phyloP scores from a whole-genome alignment of 2,113 vertebrate species.

The Spermophilus dauricus region DNA sequence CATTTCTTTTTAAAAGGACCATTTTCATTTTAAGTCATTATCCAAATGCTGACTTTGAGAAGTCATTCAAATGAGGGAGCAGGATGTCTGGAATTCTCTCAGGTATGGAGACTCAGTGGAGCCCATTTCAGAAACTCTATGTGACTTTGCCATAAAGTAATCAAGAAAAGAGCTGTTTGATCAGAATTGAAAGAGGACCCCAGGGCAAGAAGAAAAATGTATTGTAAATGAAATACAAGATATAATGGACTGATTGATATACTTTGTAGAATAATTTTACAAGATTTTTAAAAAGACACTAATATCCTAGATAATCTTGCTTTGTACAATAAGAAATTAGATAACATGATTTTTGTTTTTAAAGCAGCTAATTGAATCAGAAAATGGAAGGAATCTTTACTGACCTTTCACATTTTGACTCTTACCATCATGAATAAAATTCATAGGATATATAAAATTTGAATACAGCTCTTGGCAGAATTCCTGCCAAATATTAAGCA shows the following conservation, averaged over 20 bases:
- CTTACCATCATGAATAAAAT: background rate
- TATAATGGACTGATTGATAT: constrained; percentile 9
- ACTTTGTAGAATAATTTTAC: constrained; percentile 53
- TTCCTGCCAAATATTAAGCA: background rate
- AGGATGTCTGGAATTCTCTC: constrained; percentile 41
- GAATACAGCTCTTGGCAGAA: background rate
- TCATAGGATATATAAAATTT: background rate
- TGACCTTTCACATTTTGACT: background rate
- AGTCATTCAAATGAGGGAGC: constrained; percentile 62
- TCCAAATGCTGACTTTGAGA: constrained; percentile 70
- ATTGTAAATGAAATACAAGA: constrained; percentile 47
- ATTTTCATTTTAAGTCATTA: constrained; percentile 67
- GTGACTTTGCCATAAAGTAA: constrained; percentile 48
- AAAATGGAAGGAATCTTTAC: constrained; percentile 31
- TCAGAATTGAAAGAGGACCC: constrained; percentile 1
- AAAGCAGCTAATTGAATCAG: constrained; percentile 21
- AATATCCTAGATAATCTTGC: background rate
- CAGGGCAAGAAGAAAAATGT: background rate
- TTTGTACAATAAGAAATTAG: constrained; percentile 45
- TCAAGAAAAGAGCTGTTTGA: constrained; percentile 49
- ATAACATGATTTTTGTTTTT: constrained; percentile 44
- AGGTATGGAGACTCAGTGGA: constrained; percentile 7
- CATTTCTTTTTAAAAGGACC: constrained; percentile 54
- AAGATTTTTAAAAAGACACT: background rate
- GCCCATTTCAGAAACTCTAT: background rate